phyloP scores from a whole-genome alignment of 2,113 vertebrate genomes.

The Gulo gulo region DNA sequence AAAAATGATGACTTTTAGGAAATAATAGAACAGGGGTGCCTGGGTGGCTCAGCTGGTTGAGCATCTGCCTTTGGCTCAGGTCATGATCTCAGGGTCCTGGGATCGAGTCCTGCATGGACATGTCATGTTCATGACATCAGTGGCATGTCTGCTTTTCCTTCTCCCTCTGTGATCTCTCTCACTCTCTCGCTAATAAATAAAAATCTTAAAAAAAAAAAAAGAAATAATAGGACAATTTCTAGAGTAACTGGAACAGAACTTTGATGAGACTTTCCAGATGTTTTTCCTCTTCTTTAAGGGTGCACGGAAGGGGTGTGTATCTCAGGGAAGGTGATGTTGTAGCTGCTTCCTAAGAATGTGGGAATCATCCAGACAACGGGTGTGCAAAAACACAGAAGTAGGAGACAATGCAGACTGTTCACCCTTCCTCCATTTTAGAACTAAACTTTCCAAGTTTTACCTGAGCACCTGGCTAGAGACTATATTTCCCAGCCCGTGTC shows the following conservation, averaged over 20 bases:
- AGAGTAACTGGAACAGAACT: neutral
- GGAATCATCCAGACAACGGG: neutral
- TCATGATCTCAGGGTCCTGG: too few species aligned
- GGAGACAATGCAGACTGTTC: neutral
- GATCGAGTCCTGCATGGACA: too few species aligned
- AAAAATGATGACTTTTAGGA: conserved; percentile 8
- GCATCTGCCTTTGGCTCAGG: too few species aligned
- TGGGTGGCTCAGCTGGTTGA: too few species aligned
- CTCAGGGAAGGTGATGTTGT: neutral
- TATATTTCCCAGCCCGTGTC: neutral
- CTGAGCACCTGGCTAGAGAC: neutral
- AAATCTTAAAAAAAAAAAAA: too few species aligned
- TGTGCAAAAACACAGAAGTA: neutral
- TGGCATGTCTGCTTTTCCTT: too few species aligned
- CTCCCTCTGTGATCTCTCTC: too few species aligned
- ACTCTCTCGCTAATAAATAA: too few species aligned
- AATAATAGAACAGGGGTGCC: neutral
- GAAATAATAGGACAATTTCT: neutral
- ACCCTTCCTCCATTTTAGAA: neutral
- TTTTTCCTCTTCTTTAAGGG: neutral
- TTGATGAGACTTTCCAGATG: conserved; percentile 16
- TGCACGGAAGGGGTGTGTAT: neutral
- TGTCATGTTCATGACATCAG: too few species aligned
- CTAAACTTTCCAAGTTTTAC: neutral
- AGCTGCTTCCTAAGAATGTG: neutral